Conservation (phyloP, 2,113 vertebrate species). For the Sitta europaea region DNA sequence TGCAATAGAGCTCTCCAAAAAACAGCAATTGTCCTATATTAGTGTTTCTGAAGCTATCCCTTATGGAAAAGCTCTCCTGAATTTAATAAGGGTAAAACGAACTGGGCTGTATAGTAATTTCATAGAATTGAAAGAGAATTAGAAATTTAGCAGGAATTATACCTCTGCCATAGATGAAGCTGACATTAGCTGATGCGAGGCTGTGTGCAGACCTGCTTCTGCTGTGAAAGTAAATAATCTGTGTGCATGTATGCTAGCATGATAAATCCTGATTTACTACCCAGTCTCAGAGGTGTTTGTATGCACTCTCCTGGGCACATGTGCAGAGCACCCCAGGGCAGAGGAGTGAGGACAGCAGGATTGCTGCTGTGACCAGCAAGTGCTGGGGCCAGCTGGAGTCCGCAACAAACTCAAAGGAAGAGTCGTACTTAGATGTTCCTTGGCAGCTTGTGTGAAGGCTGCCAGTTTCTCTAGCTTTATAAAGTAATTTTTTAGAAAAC, state of each 20-base stretch:
- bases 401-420: background rate
- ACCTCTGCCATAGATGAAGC: background rate
- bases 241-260: rapidly evolving
- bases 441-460: background rate
- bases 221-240: background rate
- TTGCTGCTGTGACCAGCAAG: background rate
- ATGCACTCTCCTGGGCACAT: rapidly evolving
- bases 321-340: background rate
- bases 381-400: rapidly evolving
- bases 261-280: background rate
- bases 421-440: background rate
- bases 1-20: slow-evolving; percentile 61
- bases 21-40: slow-evolving; percentile 59
- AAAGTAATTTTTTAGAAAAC: background rate
- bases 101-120: slow-evolving; percentile 31
- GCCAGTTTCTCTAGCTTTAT: background rate
- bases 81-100: slow-evolving; percentile 21
- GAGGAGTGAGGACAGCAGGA: background rate
- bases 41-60: slow-evolving; percentile 57
- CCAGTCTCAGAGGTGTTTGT: background rate
- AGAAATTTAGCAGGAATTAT: slow-evolving; percentile 33
- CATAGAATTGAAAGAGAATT: slow-evolving; percentile 34
- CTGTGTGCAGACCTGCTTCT: background rate
- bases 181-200: background rate
- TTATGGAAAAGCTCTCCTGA: slow-evolving; percentile 28